Evolutionary conservation across 1,140 invertebrate genomes (phyloP).

Genomic region (Drosophila busckii): DNA sequence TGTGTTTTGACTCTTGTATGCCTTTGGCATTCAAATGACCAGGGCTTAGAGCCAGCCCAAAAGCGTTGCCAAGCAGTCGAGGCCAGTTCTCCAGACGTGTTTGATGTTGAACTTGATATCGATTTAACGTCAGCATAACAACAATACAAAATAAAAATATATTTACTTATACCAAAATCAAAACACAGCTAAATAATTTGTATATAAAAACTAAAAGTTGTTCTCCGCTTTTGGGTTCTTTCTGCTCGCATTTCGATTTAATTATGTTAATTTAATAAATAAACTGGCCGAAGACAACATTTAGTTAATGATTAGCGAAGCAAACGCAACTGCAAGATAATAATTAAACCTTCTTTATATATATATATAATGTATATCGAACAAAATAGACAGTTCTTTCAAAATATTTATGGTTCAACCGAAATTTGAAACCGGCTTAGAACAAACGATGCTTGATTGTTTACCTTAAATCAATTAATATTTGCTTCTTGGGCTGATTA

Average conservation of each 20-base stretch:
- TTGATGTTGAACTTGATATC: constrained; percentile 71
- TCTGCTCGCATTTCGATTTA: constrained; percentile 69
- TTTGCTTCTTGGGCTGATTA: no score
- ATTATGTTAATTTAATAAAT: constrained; percentile 65
- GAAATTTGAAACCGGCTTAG: no score
- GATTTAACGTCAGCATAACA: constrained; percentile 41
- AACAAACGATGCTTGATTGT: no score
- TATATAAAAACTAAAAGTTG: constrained; percentile 61
- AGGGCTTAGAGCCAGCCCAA: constrained; percentile 23
- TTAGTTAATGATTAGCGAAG: constrained; percentile 7
- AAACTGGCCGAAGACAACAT: constrained; percentile 2
- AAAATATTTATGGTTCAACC: no score
- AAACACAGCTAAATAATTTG: constrained; percentile 19
- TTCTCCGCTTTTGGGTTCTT: constrained; percentile 37
- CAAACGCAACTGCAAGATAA: no score
- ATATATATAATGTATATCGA: no score
- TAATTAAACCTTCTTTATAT: no score
- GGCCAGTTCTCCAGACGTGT: constrained; percentile 46
- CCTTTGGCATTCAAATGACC: constrained; percentile 73
- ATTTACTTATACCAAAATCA: no score
- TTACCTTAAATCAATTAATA: no score
- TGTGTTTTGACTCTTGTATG: no score
- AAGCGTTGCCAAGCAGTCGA: constrained; percentile 31
- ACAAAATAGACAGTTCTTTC: no score
- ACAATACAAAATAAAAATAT: constrained; percentile 16